Percentiles rank a stretch among this genome's conserved stretches.
Conservation (phyloP, 2,797 vertebrate genomes). For the Amniataba percoides region DNA sequence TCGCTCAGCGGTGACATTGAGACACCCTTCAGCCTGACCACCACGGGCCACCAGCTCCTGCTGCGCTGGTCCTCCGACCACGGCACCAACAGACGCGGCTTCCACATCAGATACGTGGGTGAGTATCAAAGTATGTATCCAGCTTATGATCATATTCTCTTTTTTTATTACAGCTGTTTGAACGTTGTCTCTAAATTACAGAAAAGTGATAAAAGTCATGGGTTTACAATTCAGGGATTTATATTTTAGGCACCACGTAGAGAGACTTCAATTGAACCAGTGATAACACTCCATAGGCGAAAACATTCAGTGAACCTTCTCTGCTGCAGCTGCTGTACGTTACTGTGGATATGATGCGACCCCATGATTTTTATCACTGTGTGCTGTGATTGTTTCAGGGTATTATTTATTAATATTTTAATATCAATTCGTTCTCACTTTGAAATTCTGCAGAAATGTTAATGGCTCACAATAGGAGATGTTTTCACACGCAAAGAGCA, state of each 20-base stretch:
- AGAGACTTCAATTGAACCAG: constrained; percentile 24
- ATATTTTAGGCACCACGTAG: background rate
- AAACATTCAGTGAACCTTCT: constrained; percentile 18
- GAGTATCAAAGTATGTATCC: constrained; percentile 92
- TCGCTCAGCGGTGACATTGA: constrained; percentile 95
- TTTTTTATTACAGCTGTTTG: constrained; percentile 59
- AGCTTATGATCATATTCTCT: constrained; percentile 73
- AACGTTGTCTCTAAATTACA: constrained; percentile 28
- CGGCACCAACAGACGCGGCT: constrained; percentile 95
- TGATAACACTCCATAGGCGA: background rate
- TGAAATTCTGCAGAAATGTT: constrained; percentile 24
- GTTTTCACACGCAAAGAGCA: constrained; percentile 37
- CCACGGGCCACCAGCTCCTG: constrained; percentile 93
- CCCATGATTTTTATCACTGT: constrained; percentile 70
- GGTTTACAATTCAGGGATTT: constrained; percentile 7
- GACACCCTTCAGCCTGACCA: constrained; percentile 93
- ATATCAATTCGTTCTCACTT: constrained; percentile 31
- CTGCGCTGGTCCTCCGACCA: constrained; percentile 98
- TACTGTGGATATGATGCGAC: constrained; percentile 25
- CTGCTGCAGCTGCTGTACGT: constrained; percentile 20
- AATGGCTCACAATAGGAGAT: constrained; percentile 34
- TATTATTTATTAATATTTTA: constrained; percentile 42
- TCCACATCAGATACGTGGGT: constrained; percentile 98
- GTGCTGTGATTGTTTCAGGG: constrained; percentile 28
- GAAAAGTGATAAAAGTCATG: constrained; percentile 63